These are phyloP conservation scores for Limenitis camilla DNA, from an alignment of 2,888 invertebrate species.

Conservation along the genomic window DNA sequence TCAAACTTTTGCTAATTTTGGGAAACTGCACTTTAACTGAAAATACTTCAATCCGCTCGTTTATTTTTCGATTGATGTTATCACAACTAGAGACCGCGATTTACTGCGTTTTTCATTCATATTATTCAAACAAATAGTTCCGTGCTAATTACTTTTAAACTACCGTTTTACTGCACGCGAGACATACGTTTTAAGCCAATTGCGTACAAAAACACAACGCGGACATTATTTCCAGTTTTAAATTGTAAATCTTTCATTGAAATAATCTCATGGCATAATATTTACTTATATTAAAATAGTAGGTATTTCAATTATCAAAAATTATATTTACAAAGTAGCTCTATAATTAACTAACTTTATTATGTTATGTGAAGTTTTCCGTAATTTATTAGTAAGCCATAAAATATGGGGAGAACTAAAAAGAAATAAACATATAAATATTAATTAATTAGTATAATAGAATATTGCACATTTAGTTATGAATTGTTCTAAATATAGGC, in stretches of 20 bases:
- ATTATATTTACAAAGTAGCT: too few relatives aligned
- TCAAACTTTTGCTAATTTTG: slow-evolving; percentile 3
- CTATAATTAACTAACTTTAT: too few relatives aligned
- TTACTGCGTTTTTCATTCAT: slow-evolving; percentile 39
- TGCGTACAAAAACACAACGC: slow-evolving; percentile 37
- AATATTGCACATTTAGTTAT: slow-evolving; percentile 21
- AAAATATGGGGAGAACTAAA: too few relatives aligned
- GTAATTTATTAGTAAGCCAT: too few relatives aligned
- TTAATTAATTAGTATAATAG: background rate
- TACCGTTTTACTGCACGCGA: slow-evolving; percentile 46
- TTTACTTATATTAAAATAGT: too few relatives aligned
- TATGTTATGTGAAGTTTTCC: too few relatives aligned
- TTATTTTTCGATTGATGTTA: slow-evolving; percentile 37
- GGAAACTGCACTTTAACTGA: slow-evolving; percentile 3
- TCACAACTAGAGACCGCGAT: slow-evolving; percentile 35
- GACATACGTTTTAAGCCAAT: slow-evolving; percentile 39
- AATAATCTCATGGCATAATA: too few relatives aligned
- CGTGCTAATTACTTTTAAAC: slow-evolving; percentile 47
- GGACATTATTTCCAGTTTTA: too few relatives aligned
- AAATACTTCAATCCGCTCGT: slow-evolving; percentile 7
- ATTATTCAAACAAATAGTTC: slow-evolving; percentile 47
- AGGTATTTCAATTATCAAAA: too few relatives aligned
- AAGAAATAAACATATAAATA: too few relatives aligned
- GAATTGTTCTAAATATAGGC: background rate
- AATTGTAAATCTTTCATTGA: too few relatives aligned